Percentiles rank a stretch among this genome's conserved stretches.
Evolutionary conservation across 2,113 vertebrate genomes (phyloP).

Genomic region (Hystrix brachyura): DNA sequence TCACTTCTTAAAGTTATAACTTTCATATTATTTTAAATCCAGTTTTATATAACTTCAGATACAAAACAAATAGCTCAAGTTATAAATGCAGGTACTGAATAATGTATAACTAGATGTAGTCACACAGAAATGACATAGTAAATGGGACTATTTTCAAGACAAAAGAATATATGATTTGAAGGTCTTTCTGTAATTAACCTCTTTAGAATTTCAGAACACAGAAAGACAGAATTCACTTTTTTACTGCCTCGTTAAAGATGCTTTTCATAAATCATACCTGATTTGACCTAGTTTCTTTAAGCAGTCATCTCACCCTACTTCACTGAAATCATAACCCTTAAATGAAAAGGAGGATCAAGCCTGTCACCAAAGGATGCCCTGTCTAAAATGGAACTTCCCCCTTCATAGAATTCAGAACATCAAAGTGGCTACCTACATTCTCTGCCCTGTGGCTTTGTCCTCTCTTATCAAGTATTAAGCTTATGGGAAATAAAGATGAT

Average conservation of each 20-base stretch:
- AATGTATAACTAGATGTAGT: neutral
- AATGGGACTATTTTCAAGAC: constrained; percentile 59
- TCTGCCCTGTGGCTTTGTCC: neutral
- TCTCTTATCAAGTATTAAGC: constrained; percentile 8
- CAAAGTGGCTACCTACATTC: neutral
- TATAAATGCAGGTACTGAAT: constrained; percentile 26
- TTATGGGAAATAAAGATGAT: constrained; percentile 8
- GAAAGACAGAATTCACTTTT: constrained; percentile 65
- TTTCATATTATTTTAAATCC: constrained; percentile 55
- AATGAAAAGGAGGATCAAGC: constrained; percentile 47
- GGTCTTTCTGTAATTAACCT: constrained; percentile 73
- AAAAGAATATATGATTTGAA: constrained; percentile 71
- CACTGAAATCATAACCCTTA: constrained; percentile 58
- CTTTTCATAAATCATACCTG: constrained; percentile 73
- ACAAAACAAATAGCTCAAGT: constrained; percentile 67
- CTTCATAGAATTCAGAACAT: constrained; percentile 47
- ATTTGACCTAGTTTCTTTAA: constrained; percentile 72
- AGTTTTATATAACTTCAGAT: constrained; percentile 53
- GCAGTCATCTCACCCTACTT: constrained; percentile 68
- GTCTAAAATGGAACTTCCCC: constrained; percentile 53
- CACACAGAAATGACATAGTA: constrained; percentile 51
- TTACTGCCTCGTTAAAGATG: constrained; percentile 62
- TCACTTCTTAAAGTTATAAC: constrained; percentile 57
- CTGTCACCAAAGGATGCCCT: constrained; percentile 33
- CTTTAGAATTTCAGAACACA: constrained; percentile 73